A percentile compares a stretch with the other conserved stretches of the same genome.
Conservation (phyloP, 2,113 vertebrate genomes). For the Zapornia atra region DNA sequence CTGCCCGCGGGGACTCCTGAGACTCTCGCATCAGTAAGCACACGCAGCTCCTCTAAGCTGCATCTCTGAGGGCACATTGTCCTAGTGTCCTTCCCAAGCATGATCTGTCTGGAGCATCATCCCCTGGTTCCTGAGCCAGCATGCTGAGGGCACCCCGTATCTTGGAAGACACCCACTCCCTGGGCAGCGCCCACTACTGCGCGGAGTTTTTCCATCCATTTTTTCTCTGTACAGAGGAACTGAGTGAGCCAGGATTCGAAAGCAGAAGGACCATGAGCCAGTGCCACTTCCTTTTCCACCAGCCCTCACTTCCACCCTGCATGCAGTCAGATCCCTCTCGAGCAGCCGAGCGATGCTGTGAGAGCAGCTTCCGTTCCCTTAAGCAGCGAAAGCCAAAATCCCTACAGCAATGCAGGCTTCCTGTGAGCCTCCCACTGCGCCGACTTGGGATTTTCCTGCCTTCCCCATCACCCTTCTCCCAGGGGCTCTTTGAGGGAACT, state of each 20-base stretch:
- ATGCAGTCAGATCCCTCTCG: background rate
- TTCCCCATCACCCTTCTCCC: background rate
- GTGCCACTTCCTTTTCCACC: background rate
- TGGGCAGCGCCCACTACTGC: background rate
- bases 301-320: background rate
- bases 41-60: background rate
- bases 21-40: background rate
- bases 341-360: background rate
- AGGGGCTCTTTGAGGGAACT: background rate
- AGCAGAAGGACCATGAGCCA: background rate
- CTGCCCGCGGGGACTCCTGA: background rate
- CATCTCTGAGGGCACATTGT: background rate
- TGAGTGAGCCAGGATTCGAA: background rate
- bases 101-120: background rate
- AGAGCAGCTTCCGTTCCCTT: background rate
- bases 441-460: background rate
- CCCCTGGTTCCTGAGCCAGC: background rate
- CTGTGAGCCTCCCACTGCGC: background rate
- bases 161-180: background rate
- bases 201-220: background rate
- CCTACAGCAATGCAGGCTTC: background rate
- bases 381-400: background rate
- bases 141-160: background rate
- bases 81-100: background rate
- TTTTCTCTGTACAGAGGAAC: background rate